Conservation (phyloP, 2,888 invertebrate species). For the Ophraella communa region DNA sequence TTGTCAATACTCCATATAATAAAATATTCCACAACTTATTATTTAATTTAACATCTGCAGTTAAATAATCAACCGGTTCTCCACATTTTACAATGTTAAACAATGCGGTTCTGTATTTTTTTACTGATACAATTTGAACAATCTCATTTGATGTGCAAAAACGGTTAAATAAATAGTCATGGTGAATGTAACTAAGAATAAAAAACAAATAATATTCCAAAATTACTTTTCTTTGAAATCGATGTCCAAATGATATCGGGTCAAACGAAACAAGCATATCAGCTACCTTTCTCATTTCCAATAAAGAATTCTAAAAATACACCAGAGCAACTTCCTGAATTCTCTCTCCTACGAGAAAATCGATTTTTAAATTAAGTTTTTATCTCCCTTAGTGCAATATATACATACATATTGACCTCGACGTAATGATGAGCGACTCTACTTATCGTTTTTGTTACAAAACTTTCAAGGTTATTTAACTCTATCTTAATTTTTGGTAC, state of each 20-base stretch:
- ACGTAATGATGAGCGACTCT: conserved; percentile 2
- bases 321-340: conserved; percentile 9
- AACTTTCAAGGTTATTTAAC: neutral
- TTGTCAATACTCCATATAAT: no score
- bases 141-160: neutral
- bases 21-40: no score
- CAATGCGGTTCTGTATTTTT: no score
- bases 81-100: no score
- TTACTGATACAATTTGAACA: no score
- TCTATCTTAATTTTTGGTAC: neutral
- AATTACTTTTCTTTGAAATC: neutral
- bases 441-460: neutral
- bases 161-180: neutral
- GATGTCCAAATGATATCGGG: neutral
- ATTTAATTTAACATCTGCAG: no score
- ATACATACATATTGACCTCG: conserved; percentile 15
- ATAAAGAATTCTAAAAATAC: conserved; percentile 17
- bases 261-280: neutral
- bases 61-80: no score
- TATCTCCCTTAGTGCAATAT: conserved; percentile 18
- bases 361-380: conserved; percentile 17
- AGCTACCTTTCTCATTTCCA: neutral
- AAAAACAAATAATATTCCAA: neutral
- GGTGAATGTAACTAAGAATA: neutral
- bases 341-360: conserved; percentile 10